Conservation (phyloP, 2,113 vertebrate genomes). For the Ceratotherium simum region DNA sequence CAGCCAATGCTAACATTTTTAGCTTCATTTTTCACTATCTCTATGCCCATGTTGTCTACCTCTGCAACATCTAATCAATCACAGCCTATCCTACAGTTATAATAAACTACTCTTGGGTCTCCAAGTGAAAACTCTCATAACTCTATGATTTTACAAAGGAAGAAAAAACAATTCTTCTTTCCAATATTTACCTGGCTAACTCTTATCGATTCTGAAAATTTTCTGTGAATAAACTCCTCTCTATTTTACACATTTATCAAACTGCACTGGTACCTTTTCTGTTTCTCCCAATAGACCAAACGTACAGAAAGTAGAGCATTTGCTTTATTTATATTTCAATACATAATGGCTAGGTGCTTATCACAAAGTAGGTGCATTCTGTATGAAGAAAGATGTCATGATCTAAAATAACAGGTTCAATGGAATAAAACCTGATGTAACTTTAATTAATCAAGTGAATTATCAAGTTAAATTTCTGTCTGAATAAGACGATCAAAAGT, state of each 20-base stretch:
- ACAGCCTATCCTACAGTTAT: neutral
- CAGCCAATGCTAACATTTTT: neutral
- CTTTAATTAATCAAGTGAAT: neutral
- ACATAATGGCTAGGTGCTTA: neutral
- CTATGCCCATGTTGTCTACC: neutral
- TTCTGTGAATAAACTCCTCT: neutral
- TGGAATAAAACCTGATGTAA: neutral
- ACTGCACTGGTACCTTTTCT: neutral
- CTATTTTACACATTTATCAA: neutral
- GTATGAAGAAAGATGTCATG: neutral
- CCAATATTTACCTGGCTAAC: neutral
- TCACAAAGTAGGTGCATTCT: neutral
- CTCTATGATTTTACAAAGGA: neutral
- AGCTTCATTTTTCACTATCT: neutral
- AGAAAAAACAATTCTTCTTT: neutral
- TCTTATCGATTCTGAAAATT: neutral
- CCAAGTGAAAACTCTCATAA: neutral
- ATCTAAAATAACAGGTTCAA: neutral
- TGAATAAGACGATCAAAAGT: neutral
- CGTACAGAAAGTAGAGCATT: neutral
- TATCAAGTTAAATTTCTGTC: neutral
- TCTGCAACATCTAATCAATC: neutral
- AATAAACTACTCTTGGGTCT: neutral
- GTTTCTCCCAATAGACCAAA: neutral
- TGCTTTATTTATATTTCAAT: neutral